Percentiles rank a stretch among this genome's conserved stretches.
These are phyloP conservation scores for Periophthalmus magnuspinnatus DNA, from an alignment of 2,797 vertebrate species.

Conservation along the genomic window DNA sequence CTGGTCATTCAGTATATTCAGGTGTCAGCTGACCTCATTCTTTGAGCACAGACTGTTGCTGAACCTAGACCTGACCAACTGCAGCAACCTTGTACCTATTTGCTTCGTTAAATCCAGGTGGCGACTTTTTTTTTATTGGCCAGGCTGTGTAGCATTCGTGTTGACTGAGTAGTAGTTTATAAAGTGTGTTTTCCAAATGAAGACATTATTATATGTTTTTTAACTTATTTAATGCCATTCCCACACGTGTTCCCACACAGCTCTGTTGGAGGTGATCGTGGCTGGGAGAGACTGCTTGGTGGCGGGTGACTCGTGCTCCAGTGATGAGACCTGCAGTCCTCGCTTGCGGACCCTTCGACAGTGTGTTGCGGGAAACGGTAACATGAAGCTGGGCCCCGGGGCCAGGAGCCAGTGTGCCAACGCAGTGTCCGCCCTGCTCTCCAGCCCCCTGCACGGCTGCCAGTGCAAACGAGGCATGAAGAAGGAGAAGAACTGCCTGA, in stretches of 20 bases:
- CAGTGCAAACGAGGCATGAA: conserved; percentile 93
- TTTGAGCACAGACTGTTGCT: too few species aligned
- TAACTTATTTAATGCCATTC: neutral
- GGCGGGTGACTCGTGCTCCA: conserved; percentile 87
- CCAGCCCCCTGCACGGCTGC: conserved; percentile 89
- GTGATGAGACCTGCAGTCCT: conserved; percentile 86
- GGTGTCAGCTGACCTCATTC: too few species aligned
- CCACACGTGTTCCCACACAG: conserved; percentile 48
- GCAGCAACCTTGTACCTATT: too few species aligned
- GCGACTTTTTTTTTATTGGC: too few species aligned
- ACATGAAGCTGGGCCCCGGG: conserved; percentile 85
- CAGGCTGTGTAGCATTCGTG: too few species aligned
- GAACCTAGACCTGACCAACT: too few species aligned
- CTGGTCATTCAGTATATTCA: too few species aligned
- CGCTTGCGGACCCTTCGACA: conserved; percentile 89
- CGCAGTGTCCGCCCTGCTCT: conserved; percentile 85
- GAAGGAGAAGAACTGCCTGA: conserved; percentile 91
- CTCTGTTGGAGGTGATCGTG: conserved; percentile 73
- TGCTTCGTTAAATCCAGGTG: too few species aligned
- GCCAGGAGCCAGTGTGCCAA: conserved; percentile 90
- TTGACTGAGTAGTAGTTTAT: too few species aligned
- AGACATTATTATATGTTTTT: neutral
- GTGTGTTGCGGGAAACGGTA: conserved; percentile 89
- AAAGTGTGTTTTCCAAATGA: too few species aligned
- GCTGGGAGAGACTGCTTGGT: conserved; percentile 86